Base-by-base conservation (phyloP, 2,113 vertebrate genomes). In the Lates calcarifer region DNA sequence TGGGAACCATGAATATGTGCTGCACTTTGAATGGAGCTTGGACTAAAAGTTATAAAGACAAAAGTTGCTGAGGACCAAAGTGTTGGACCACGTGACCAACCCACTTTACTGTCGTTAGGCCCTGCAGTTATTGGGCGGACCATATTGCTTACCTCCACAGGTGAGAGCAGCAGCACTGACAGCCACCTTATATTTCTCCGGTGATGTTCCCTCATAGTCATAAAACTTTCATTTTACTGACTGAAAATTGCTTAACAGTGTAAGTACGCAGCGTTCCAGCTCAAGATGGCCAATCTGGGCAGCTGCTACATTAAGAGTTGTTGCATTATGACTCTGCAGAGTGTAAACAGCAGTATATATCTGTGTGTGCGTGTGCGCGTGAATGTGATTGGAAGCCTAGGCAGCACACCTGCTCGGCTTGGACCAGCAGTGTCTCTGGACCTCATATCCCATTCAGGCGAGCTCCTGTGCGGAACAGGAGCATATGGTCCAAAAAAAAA, bases 381-480 rank as follows among this genome's bases (percentile, higher is more conserved):
- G 73, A 53, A 26, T 51, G 88, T 70, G 91, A 92, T 91, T 82
- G 88, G 87, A 81, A 73, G 84, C 74, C 65, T 71, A 66, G 26
- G 85, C 83, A 56, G 83, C 90, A 77, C 92, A 93, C 92, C 91
- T 92, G 90, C 90, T 92, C 78, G n/a, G 79, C 80, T 82, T 83
- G 87, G 92, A 89, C 85, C 82, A 33, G 61, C 82, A 57, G 74
- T 60, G 86, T 89, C 86, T 87, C 84, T 58, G 87, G 90, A 87
- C 90, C 87, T 90, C 86, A 78, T 89, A 77, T 90, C 80, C 89
- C 82, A 83, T 91, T 86, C 89, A 91, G 79, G 31, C 17, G 63
- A 76, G 84, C 83, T 88, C 82, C 85, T 83, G 84, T n/a, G 86
- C 45, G 74, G 83, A 90, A 90, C 89, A 79, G 71, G 80, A 86